A percentile compares a stretch with the other conserved stretches of the same genome.
These are phyloP conservation scores for Ornithorhynchus anatinus DNA, from an alignment of 2,113 vertebrate species.

Conservation along the genomic window DNA sequence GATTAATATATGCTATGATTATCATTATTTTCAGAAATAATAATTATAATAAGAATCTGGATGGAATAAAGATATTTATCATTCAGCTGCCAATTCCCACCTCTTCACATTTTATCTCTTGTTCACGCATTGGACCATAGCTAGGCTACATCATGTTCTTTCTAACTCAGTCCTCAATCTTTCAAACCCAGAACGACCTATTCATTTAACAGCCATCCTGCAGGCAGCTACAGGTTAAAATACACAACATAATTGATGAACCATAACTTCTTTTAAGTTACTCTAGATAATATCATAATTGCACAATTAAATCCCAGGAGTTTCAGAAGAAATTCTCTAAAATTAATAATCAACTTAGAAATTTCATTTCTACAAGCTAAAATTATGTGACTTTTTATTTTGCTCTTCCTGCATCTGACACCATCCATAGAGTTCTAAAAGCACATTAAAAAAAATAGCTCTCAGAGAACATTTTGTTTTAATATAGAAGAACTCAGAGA, in stretches of 20 bases:
- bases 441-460: constrained; percentile 20
- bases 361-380: neutral
- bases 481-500: neutral
- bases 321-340: constrained; percentile 14
- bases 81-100: too few relatives aligned
- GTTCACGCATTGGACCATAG: neutral
- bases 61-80: too few relatives aligned
- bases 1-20: too few relatives aligned
- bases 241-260: neutral
- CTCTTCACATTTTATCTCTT: neutral
- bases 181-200: neutral
- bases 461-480: constrained; percentile 12
- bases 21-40: too few relatives aligned
- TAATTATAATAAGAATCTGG: too few relatives aligned
- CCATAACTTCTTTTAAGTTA: constrained; percentile 5
- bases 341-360: constrained; percentile 7
- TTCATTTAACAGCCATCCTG: neutral
- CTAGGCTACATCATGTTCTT: neutral
- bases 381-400: too few relatives aligned
- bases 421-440: neutral
- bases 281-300: neutral
- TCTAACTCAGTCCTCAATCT: neutral
- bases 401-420: constrained; percentile 5
- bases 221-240: neutral
- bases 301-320: neutral